Evolutionary conservation across 2,113 vertebrate genomes (phyloP).

Genomic region (Guaruba guarouba): DNA sequence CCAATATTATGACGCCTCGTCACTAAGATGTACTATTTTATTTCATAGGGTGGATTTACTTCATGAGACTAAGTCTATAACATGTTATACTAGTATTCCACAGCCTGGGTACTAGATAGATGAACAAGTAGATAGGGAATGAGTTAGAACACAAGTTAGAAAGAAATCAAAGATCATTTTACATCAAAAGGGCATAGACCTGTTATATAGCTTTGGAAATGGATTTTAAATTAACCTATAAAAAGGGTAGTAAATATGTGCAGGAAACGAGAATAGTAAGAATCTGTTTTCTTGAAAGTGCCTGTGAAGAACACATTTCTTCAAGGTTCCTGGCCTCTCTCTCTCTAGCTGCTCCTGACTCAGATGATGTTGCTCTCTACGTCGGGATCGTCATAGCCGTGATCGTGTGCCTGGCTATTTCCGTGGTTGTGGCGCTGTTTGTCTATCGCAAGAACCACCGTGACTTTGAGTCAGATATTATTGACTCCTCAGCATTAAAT

Average conservation of each 20-base stretch:
- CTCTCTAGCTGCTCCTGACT: constrained; percentile 85
- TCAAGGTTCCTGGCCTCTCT: neutral
- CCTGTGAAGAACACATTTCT: neutral
- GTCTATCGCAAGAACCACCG: constrained; percentile 95
- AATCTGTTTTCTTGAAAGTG: neutral
- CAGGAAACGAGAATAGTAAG: constrained; percentile 14
- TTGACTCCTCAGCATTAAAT: constrained; percentile 90
- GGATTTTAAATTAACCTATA: constrained; percentile 69
- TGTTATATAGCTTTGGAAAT: constrained; percentile 64
- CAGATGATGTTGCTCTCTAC: constrained; percentile 90
- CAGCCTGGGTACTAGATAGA: constrained; percentile 10
- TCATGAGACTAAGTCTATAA: constrained; percentile 2
- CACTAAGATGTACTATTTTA: neutral
- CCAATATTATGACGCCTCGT: neutral
- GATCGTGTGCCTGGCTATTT: constrained; percentile 93
- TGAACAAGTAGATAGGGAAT: neutral
- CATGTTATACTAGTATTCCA: neutral
- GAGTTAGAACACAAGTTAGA: constrained; percentile 28
- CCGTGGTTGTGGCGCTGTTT: constrained; percentile 86
- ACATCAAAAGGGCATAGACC: constrained; percentile 45
- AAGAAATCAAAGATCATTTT: constrained; percentile 58
- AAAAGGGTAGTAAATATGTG: constrained; percentile 63
- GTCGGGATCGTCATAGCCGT: constrained; percentile 91
- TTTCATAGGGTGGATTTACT: constrained; percentile 12
- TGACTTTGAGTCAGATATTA: constrained; percentile 92